Percentiles rank a stretch among this genome's conserved stretches.
These are phyloP conservation scores for Erannis defoliaria DNA, from an alignment of 2,888 invertebrate genomes.

Conservation along the genomic window DNA sequence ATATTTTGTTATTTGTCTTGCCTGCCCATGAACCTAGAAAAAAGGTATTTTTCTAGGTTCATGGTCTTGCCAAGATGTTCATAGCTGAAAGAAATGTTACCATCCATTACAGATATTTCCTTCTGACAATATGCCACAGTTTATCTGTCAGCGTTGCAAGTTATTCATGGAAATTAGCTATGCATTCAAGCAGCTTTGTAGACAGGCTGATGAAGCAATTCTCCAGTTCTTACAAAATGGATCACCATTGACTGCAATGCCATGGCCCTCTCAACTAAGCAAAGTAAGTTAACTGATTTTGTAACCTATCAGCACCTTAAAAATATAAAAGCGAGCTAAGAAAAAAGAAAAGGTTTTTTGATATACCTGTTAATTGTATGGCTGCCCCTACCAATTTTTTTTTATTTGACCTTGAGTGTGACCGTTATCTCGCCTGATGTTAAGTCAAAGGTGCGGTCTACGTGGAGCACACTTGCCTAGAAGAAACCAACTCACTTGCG, in stretches of 20 bases:
- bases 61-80: not conserved
- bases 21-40: no score
- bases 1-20: not conserved
- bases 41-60: no score
- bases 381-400: no score
- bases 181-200: conserved; percentile 91
- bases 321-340: not conserved
- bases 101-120: conserved; percentile 81
- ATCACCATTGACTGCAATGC: conserved; percentile 82
- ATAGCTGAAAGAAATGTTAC: not conserved
- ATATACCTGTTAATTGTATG: not conserved
- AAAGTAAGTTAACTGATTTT: conserved; percentile 63
- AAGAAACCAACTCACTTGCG: no score
- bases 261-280: conserved; percentile 74
- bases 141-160: conserved; percentile 90
- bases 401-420: no score
- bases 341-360: not conserved
- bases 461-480: no score
- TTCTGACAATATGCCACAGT: conserved; percentile 91
- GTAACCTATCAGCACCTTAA: not conserved
- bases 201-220: conserved; percentile 90
- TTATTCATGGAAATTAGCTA: conserved; percentile 90
- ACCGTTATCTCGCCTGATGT: no score
- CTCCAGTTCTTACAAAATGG: conserved; percentile 90
- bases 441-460: no score